Evolutionary conservation across 2,113 vertebrate genomes (phyloP), one percentile per base, ranked within the genome.

Genomic region (Crotalus helleri): DNA sequence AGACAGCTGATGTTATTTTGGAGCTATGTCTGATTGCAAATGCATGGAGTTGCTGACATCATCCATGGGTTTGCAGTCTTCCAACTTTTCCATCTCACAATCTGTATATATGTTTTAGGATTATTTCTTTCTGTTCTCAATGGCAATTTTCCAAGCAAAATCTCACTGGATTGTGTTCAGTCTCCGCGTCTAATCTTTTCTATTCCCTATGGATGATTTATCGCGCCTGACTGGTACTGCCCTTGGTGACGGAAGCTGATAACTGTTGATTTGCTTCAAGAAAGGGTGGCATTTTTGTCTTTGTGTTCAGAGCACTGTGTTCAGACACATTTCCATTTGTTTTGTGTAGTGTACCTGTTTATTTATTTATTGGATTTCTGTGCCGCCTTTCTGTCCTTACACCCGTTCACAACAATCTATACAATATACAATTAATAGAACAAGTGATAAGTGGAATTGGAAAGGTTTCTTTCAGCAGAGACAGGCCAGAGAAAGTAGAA

Each of bases 231-330:
- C 87, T 91, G 89, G 95, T 93, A 89, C 92, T 95, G 93, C 91
- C 91, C 93, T 49, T 64, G 94, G 94, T 96, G 95, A 95, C 94
- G 86, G 88, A 39, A 91, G 94, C 94, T 95, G 94, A 95, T 94
- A 95, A 90, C 26, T 94, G 93, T 19, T 93, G 92, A 95, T 96
- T 95, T 96, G 92, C 95, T 94, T 85, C 93, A 94, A 93, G 94
- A 94, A 89, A 91, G 92, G 24, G 54, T 88, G 90, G 74, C 55
- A n/a, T 29, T 64, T 58, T 2, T 92, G 94, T 88, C n/a, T 92
- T 33, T 55, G 46, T 17, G 46, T 44, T 26, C 64, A 17, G 24
- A 89, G 24, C 51, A 46, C 33, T 92, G 61, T 55, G 61, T 89
- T 54, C 21, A 53, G 13, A 44, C 21, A 87, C 74, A 59, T 87